Conservation (phyloP, 2,797 vertebrate species). For the Molossus molossus region DNA sequence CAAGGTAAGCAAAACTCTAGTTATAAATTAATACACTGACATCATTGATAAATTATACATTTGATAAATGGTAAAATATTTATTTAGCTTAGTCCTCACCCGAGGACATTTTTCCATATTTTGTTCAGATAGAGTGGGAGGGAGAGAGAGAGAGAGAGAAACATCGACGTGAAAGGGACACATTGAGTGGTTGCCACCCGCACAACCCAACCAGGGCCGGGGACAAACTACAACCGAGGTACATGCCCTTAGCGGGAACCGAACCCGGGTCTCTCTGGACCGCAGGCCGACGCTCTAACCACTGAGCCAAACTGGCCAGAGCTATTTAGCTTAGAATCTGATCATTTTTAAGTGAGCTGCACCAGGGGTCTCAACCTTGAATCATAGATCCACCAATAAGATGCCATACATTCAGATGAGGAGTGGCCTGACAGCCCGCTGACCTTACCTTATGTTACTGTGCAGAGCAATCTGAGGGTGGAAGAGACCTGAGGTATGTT, state of each 20-base stretch:
- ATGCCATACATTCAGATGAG: not conserved
- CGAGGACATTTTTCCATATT: too few species aligned
- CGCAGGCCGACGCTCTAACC: too few species aligned
- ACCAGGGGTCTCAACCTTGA: not conserved
- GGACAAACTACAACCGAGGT: too few species aligned
- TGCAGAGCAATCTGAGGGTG: not conserved
- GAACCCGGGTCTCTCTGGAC: too few species aligned
- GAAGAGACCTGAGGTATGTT: not conserved
- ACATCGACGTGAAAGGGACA: too few species aligned
- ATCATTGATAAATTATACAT: not conserved
- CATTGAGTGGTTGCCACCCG: too few species aligned
- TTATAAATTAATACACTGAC: constrained; percentile 27
- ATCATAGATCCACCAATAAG: not conserved
- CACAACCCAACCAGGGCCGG: too few species aligned
- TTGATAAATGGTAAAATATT: constrained; percentile 26
- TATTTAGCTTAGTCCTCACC: not conserved
- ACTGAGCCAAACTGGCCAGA: too few species aligned
- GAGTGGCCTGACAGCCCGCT: too few species aligned
- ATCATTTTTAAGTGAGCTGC: constrained; percentile 43
- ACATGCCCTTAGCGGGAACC: too few species aligned
- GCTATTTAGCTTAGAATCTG: constrained; percentile 31
- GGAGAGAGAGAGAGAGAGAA: too few species aligned
- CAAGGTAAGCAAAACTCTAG: constrained; percentile 39
- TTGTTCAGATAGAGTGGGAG: too few species aligned
- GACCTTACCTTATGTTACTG: not conserved